Percentiles rank a stretch among this genome's conserved stretches.
Conservation (phyloP, 2,113 vertebrate genomes). For the Otus sunia region DNA sequence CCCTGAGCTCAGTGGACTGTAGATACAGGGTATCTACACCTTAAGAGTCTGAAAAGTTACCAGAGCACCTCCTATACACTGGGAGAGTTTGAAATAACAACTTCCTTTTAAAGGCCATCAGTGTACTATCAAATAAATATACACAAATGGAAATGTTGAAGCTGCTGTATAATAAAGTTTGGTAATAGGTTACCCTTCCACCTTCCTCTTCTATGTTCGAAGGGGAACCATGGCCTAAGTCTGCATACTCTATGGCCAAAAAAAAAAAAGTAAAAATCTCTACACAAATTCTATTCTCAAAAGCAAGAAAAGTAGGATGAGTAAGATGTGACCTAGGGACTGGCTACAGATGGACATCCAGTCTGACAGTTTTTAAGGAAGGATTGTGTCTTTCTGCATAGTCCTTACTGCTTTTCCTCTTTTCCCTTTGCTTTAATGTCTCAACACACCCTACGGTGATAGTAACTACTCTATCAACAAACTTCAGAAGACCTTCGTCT, state of each 20-base stretch:
- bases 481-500: background rate
- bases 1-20: background rate
- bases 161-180: background rate
- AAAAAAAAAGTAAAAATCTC: background rate
- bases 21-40: background rate
- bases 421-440: background rate
- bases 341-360: background rate
- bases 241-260: accelerated
- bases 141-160: background rate
- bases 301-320: background rate
- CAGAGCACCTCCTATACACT: background rate
- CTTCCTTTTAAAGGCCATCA: background rate
- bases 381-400: background rate
- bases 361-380: background rate
- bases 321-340: background rate
- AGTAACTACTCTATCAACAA: background rate
- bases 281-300: background rate
- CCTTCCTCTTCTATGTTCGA: background rate
- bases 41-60: background rate
- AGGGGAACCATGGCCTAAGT: background rate
- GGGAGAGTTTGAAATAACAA: background rate
- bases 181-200: background rate
- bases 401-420: background rate
- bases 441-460: background rate
- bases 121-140: background rate